Base-by-base conservation (phyloP, 1,140 invertebrate genomes). In the Oedothorax gibbosus region DNA sequence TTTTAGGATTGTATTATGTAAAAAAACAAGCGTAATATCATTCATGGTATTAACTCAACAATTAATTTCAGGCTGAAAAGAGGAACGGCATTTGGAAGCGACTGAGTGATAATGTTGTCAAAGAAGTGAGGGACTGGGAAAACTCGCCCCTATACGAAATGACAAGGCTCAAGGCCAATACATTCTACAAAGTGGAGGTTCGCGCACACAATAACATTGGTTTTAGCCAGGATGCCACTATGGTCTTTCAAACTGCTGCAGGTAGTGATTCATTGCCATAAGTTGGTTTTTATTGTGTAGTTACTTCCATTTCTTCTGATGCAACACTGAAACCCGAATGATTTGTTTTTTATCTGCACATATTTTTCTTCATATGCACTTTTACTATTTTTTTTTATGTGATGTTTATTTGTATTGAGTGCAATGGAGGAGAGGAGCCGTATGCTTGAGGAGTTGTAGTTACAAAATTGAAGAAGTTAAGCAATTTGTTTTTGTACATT, bases 181-280 rank as follows among this genome's bases (percentile, higher is more conserved):
- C 94, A 0, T 93, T 92, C 81, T 98, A 98, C 91, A 93, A 92
- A 87, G 93, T 96, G 87, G 94, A 96, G 88, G 90, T 98, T 21
- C 92, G 93, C 88, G 96, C 96, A 14, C 95, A 95, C 88, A 98
- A 98, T 90, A 90, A 92, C 11, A 94, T 97, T 68, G 96, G 96
- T 66, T 94, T 91, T 89, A 96, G 96, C 86, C 90, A 92, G 64
- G 93, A 95, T 2, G 94, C 93, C 10, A 91, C 93, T 87, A 92
- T 95, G 69, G 92, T 93, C 88, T 92, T 98, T 88, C 95, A 94
- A 90, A 97, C 96, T 62, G 94, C 95, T 87, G 92, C 93, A 93
- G 96, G 96, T 90, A 89, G 82, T 88, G 15, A 21, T 35, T 75
- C 6, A 75, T 18, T 11, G 5, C 53, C 14, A 51, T 14, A 57